Conservation (phyloP, 2,888 invertebrate species). For the Drosophila bunnanda region DNA sequence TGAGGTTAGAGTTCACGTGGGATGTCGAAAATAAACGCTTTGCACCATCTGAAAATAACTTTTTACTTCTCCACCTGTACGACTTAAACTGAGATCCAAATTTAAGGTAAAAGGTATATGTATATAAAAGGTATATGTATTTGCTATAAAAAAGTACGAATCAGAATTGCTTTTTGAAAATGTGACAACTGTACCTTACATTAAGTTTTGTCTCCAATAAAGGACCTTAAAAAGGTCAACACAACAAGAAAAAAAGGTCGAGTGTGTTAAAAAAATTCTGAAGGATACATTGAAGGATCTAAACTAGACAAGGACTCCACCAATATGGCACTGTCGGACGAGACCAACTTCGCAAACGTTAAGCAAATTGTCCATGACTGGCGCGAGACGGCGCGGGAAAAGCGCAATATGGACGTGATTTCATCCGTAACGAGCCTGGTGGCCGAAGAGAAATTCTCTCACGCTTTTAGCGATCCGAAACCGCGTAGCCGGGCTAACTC, state of each 20-base stretch:
- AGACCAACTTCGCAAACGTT: slow-evolving; percentile 4
- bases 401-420: neutral
- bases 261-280: neutral
- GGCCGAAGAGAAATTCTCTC: neutral
- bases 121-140: too few relatives aligned
- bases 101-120: too few relatives aligned
- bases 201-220: neutral
- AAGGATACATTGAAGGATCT: neutral
- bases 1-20: too few relatives aligned
- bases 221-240: too few relatives aligned
- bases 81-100: too few relatives aligned
- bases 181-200: neutral
- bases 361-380: slow-evolving; percentile 24
- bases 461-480: neutral
- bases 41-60: too few relatives aligned
- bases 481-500: neutral
- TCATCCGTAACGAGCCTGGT: neutral
- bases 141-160: too few relatives aligned
- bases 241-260: neutral
- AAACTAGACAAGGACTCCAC: slow-evolving; percentile 8
- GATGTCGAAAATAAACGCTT: too few relatives aligned
- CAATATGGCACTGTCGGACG: slow-evolving; percentile 17
- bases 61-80: too few relatives aligned
- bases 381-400: slow-evolving; percentile 23
- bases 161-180: slow-evolving; percentile 3